These are phyloP conservation scores for Stegostoma tigrinum DNA, from an alignment of 2,113 vertebrate genomes.

Conservation along the genomic window DNA sequence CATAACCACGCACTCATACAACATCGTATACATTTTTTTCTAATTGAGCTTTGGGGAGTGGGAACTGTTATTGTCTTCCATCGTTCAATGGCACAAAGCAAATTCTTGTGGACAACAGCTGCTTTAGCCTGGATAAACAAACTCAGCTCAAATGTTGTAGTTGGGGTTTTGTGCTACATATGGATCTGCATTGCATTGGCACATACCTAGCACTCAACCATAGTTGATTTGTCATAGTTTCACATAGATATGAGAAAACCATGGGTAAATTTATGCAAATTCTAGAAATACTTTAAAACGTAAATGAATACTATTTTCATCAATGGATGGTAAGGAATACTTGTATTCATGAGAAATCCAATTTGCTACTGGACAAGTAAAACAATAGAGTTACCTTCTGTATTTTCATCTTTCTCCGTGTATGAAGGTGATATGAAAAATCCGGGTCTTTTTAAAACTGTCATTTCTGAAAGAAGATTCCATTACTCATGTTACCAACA, in stretches of 20 bases:
- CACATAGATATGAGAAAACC: background rate
- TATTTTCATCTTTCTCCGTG: background rate
- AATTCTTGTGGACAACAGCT: background rate
- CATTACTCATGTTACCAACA: background rate
- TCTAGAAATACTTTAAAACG: background rate
- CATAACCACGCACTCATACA: background rate
- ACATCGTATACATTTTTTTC: background rate
- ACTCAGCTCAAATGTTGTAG: background rate
- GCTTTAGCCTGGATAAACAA: background rate
- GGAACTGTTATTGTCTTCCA: background rate
- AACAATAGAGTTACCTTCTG: background rate
- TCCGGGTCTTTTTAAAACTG: constrained; percentile 29
- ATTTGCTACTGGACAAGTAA: background rate
- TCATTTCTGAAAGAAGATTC: constrained; percentile 19
- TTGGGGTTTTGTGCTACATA: background rate
- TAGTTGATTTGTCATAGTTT: constrained; percentile 11
- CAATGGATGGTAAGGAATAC: background rate
- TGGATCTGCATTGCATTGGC: background rate
- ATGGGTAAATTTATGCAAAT: background rate
- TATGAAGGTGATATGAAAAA: background rate
- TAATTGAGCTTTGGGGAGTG: background rate
- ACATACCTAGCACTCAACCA: background rate
- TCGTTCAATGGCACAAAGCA: background rate
- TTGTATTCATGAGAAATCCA: background rate
- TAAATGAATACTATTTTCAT: background rate